Base-by-base conservation (phyloP, 2,113 vertebrate genomes). In the Paedocypris sp. region DNA sequence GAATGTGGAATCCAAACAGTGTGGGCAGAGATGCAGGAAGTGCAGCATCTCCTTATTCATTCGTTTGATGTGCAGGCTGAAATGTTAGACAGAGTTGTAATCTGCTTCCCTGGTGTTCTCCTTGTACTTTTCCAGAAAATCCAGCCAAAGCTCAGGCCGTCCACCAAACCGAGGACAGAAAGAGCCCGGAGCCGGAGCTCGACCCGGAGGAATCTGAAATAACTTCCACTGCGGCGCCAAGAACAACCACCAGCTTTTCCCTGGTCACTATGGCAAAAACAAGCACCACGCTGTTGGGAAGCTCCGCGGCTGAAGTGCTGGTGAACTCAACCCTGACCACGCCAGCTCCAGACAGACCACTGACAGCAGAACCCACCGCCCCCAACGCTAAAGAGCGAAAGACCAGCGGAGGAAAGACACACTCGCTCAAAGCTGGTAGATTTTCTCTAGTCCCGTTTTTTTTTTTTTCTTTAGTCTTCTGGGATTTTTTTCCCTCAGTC, bases 381-480 rank as follows among this genome's bases (percentile, higher is more conserved):
- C 78, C 81, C 35, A 84, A 83, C 69, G 82, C 83, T 71, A 80
- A 73, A 12, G 80, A 83, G 45, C 83, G 78, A 73, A 76, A 82
- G 67, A 80, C 74, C 39, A 75, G 6, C 31, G 42, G 5, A 54
- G 49, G 47, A 26, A 49, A 25, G n/a, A 25, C 16, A 10, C 28
- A 6, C 33, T 76, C 80, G 8, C 79, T 84, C 74, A 75, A 74
- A 75, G 77, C 84, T 76, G 86, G 86, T 86, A 73, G 5, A 18
- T 2, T 43, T 29, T 3, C 5, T 38, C 26, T 18, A 9, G 10
- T 12, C 20, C 3, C 25, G 6, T 13, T 25, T 3, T 19, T 4
- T 1, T 1, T 11, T 25, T 46, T 42, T 12, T 9, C 31, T n/a
- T n/a, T n/a, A n/a, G n/a, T n/a, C n/a, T n/a, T n/a, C n/a, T n/a